Conservation (phyloP, 2,888 invertebrate species). For the Metallyticus violacea region DNA sequence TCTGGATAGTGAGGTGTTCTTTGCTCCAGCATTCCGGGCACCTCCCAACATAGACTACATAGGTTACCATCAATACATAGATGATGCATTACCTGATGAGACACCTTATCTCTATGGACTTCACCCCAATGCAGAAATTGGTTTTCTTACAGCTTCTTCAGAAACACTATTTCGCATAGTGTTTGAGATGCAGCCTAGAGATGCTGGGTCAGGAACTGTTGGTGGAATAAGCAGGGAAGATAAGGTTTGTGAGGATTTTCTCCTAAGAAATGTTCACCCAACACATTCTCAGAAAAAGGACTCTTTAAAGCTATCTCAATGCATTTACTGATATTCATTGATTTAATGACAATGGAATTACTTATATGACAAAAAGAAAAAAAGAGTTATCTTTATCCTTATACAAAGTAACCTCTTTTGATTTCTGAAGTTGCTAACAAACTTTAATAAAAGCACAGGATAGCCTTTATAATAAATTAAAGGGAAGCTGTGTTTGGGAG, state of each 20-base stretch:
- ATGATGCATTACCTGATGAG: slow-evolving; percentile 81
- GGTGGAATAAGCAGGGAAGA: slow-evolving; percentile 77
- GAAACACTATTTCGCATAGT: slow-evolving; percentile 79
- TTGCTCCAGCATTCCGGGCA: slow-evolving; percentile 79
- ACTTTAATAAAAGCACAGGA: too few relatives aligned
- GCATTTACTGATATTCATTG: too few relatives aligned
- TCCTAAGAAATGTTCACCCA: too few relatives aligned
- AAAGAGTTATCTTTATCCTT: too few relatives aligned
- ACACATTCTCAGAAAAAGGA: too few relatives aligned
- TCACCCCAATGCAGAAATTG: slow-evolving; percentile 94
- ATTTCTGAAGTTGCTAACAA: too few relatives aligned
- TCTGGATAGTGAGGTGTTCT: slow-evolving; percentile 59
- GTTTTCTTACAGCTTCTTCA: slow-evolving; percentile 83
- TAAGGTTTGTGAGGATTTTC: slow-evolving; percentile 53
- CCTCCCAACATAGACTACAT: slow-evolving; percentile 86
- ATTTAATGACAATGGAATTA: too few relatives aligned
- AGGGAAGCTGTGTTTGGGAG: too few relatives aligned
- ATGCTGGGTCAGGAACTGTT: slow-evolving; percentile 68
- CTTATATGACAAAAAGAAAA: too few relatives aligned
- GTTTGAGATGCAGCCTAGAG: slow-evolving; percentile 87
- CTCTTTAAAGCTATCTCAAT: too few relatives aligned
- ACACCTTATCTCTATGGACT: slow-evolving; percentile 88
- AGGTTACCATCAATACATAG: slow-evolving; percentile 85
- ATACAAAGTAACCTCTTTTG: too few relatives aligned
- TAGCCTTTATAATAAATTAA: too few relatives aligned